phyloP scores from a whole-genome alignment of 2,113 vertebrate genomes.

The Mastomys natalensis region DNA sequence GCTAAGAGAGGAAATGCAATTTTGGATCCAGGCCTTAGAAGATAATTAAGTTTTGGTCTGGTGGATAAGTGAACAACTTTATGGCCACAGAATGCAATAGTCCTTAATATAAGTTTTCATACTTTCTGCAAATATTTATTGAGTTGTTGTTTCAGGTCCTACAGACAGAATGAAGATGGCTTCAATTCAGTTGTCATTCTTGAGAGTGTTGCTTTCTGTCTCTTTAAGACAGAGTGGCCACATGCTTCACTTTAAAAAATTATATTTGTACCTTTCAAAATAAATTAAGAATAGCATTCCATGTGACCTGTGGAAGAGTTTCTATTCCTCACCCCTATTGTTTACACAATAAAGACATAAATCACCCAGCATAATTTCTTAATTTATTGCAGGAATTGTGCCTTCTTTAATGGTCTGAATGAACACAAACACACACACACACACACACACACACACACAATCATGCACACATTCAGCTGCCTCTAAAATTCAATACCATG shows the following conservation, averaged over 20 bases:
- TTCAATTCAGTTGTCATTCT: neutral
- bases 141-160: neutral
- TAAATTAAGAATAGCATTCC: neutral
- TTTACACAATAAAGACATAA: neutral
- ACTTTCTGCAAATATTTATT: conserved; percentile 61
- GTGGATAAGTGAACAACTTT: conserved; percentile 65
- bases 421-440: neutral
- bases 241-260: neutral
- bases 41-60: conserved; percentile 74
- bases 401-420: neutral
- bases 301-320: neutral
- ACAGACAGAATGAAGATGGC: neutral
- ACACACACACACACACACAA: neutral
- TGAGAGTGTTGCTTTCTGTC: neutral
- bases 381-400: neutral
- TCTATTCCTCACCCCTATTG: neutral
- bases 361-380: neutral
- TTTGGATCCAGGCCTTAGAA: conserved; percentile 58
- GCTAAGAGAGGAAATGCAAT: conserved; percentile 63
- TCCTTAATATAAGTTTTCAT: conserved; percentile 42
- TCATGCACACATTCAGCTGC: neutral
- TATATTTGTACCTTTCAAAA: neutral
- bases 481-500: neutral
- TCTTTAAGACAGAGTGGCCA: neutral
- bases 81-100: conserved; percentile 44